phyloP scores from a whole-genome alignment of 2,797 vertebrate species.

The Cynopterus sphinx region DNA sequence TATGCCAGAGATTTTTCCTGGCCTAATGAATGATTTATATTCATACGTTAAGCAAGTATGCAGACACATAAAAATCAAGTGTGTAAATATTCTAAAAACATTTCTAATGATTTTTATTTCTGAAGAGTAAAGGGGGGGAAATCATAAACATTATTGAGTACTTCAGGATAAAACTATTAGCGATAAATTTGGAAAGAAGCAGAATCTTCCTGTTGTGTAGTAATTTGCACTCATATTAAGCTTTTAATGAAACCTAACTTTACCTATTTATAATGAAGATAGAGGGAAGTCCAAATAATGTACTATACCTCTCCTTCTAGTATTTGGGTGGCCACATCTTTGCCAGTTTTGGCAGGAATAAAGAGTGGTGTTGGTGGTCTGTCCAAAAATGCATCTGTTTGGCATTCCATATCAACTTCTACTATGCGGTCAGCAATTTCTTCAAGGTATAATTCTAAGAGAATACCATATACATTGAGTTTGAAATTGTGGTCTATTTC shows the following conservation, averaged over 20 bases:
- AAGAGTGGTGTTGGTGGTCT: conserved; percentile 93
- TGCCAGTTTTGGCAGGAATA: conserved; percentile 94
- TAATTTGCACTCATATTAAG: not conserved
- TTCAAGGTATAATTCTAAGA: conserved; percentile 94
- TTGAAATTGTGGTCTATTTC: conserved; percentile 44
- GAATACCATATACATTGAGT: conserved; percentile 38
- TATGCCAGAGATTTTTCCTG: not conserved
- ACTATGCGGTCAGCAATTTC: conserved; percentile 89
- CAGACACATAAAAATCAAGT: conserved; percentile 6
- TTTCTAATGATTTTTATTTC: not conserved
- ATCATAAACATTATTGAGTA: conserved; percentile 14
- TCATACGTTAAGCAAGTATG: not conserved
- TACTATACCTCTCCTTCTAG: conserved; percentile 93
- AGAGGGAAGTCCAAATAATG: not conserved
- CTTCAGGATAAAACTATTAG: not conserved
- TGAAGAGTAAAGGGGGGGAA: conserved; percentile 42
- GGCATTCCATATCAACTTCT: conserved; percentile 89
- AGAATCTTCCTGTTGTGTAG: not conserved
- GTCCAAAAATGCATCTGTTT: conserved; percentile 95
- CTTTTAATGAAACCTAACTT: conserved; percentile 32
- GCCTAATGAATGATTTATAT: too few species aligned
- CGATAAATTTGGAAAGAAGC: conserved; percentile 18
- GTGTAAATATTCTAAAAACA: not conserved
- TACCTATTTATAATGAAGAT: not conserved
- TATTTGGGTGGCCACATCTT: conserved; percentile 93